Conservation (phyloP, 2,797 vertebrate genomes). For the Pristis pectinata region DNA sequence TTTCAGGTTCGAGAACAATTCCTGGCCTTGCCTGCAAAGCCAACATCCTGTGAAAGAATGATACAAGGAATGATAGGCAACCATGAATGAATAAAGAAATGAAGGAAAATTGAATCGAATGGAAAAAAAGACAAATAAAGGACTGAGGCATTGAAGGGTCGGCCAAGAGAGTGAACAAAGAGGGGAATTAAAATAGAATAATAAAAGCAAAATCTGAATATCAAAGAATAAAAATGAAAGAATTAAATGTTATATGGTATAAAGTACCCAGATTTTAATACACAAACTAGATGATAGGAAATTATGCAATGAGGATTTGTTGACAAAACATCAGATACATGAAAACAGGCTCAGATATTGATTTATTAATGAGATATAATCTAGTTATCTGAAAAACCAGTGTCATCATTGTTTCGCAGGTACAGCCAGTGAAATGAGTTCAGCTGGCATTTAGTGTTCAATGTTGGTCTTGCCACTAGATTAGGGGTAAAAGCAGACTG, state of each 20-base stretch:
- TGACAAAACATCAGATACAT: neutral
- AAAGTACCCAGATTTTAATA: neutral
- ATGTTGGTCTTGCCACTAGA: neutral
- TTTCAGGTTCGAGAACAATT: too few species aligned
- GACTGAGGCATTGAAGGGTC: neutral
- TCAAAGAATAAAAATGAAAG: neutral
- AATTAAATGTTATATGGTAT: neutral
- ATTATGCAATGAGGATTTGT: neutral
- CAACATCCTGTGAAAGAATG: neutral
- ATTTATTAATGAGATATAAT: conserved; percentile 10
- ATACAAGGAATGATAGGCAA: neutral
- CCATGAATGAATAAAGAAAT: neutral
- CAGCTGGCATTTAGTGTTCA: neutral
- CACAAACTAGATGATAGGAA: neutral
- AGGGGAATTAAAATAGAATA: neutral
- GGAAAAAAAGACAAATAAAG: neutral
- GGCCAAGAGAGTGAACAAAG: neutral
- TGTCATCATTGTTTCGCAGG: too few species aligned
- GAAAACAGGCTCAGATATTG: neutral
- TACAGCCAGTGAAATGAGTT: neutral
- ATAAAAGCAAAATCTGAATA: neutral
- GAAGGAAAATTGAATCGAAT: neutral
- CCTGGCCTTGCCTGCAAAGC: too few species aligned
- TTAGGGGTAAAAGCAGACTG: neutral
- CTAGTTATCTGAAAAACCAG: neutral